These are phyloP conservation scores for Toxonevra muliebris DNA, from an alignment of 2,888 invertebrate genomes.

Conservation along the genomic window DNA sequence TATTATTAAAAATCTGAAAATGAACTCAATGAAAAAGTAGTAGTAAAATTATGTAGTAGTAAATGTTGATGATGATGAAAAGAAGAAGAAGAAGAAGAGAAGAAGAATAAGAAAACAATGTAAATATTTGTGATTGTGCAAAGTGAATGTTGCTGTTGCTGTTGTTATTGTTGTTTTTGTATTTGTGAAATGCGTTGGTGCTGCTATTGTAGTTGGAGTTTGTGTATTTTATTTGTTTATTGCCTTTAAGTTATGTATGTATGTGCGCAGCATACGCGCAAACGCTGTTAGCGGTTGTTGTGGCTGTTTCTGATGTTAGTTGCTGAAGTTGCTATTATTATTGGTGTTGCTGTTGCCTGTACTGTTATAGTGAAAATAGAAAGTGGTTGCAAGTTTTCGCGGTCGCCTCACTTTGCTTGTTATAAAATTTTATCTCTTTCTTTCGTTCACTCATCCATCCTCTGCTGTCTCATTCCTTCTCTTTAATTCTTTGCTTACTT, in stretches of 20 bases:
- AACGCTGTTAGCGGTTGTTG: constrained; percentile 13
- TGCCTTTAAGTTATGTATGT: neutral
- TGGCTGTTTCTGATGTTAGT: constrained; percentile 1
- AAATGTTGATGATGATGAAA: too few relatives aligned
- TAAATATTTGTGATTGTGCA: neutral
- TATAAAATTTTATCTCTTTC: constrained; percentile 7
- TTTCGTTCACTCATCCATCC: neutral
- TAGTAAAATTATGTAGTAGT: too few relatives aligned
- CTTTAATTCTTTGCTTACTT: neutral
- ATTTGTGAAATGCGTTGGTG: constrained; percentile 20
- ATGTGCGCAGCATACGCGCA: neutral
- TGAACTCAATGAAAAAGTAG: too few relatives aligned
- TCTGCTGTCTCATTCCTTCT: neutral
- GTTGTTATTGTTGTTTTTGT: neutral
- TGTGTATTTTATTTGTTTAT: neutral
- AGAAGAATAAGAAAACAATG: neutral
- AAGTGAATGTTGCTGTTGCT: neutral
- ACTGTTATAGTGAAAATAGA: constrained; percentile 63
- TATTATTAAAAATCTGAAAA: too few relatives aligned
- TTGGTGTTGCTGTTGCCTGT: constrained; percentile 31
- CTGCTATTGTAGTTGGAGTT: neutral
- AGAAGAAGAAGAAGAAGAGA: neutral
- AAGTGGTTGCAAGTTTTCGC: constrained; percentile 56
- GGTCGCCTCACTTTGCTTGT: constrained; percentile 23
- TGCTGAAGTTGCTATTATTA: neutral